These are phyloP conservation scores for Bryconaethiops microstoma DNA, from an alignment of 2,797 vertebrate genomes.

Conservation along the genomic window DNA sequence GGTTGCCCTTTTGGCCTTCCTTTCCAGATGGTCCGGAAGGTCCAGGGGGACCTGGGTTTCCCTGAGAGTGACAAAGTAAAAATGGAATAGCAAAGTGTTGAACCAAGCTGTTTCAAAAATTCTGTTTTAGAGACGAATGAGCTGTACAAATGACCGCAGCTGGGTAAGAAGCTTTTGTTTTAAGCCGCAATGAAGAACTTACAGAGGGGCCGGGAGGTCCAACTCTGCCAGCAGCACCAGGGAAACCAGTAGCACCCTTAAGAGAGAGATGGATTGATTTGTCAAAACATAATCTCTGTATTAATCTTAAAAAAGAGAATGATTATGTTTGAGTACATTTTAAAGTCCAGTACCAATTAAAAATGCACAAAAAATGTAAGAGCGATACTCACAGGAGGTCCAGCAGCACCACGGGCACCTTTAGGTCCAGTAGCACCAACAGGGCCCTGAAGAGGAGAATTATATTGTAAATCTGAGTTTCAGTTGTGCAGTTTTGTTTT, in stretches of 20 bases:
- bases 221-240: slow-evolving; percentile 95
- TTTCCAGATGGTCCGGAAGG: slow-evolving; percentile 88
- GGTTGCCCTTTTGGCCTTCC: slow-evolving; percentile 92
- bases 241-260: slow-evolving; percentile 98
- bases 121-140: neutral
- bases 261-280: slow-evolving; percentile 29
- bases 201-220: slow-evolving; percentile 95
- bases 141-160: no score
- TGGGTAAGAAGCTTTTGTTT: neutral
- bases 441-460: slow-evolving; percentile 80
- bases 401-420: slow-evolving; percentile 89
- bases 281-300: neutral
- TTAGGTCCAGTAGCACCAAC: slow-evolving; percentile 92
- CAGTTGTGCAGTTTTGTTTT: neutral
- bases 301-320: neutral
- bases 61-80: slow-evolving; percentile 70
- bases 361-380: neutral
- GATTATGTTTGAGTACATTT: neutral
- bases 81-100: neutral
- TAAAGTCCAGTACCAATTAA: neutral
- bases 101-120: neutral
- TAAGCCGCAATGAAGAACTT: slow-evolving; percentile 65
- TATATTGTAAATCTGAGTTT: neutral
- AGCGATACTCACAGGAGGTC: slow-evolving; percentile 88
- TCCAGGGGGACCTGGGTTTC: slow-evolving; percentile 89